Conservation (phyloP, 2,797 vertebrate species). For the Philypnodon macrostomus region DNA sequence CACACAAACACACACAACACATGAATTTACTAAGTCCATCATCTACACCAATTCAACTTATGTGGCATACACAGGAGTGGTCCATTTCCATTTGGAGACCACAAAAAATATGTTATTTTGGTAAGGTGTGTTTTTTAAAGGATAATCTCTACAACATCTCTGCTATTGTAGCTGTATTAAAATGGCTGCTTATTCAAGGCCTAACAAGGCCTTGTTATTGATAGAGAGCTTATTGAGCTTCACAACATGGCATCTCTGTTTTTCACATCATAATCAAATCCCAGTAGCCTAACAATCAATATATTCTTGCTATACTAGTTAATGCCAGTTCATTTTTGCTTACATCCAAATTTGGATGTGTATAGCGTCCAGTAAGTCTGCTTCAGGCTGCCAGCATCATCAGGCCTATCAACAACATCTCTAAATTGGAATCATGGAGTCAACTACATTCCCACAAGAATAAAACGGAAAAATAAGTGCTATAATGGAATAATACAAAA, state of each 20-base stretch:
- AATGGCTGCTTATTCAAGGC: conserved; percentile 71
- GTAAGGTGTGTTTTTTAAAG: too few species aligned
- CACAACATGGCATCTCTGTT: background rate
- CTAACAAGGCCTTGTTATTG: conserved; percentile 39
- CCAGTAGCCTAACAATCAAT: background rate
- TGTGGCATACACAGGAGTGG: too few species aligned
- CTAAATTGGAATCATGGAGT: background rate
- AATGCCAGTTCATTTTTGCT: background rate
- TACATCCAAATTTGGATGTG: background rate
- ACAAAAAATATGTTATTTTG: too few species aligned
- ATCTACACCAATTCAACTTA: too few species aligned
- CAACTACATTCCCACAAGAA: too few species aligned
- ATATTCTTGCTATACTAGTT: background rate
- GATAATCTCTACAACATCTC: conserved; percentile 14
- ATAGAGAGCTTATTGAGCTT: conserved; percentile 2
- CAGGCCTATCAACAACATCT: background rate
- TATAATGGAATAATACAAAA: conserved; percentile 14
- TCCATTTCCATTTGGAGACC: too few species aligned
- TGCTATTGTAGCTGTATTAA: conserved; percentile 49
- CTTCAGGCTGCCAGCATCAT: background rate
- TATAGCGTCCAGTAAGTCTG: background rate
- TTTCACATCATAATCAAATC: background rate
- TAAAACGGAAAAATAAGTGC: background rate
- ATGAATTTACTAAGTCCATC: too few species aligned
- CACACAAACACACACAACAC: too few species aligned